Evolutionary conservation across 2,797 vertebrate genomes (phyloP), one percentile per base, ranked within the genome.

Genomic region (Melanotaenia trifasciata): DNA sequence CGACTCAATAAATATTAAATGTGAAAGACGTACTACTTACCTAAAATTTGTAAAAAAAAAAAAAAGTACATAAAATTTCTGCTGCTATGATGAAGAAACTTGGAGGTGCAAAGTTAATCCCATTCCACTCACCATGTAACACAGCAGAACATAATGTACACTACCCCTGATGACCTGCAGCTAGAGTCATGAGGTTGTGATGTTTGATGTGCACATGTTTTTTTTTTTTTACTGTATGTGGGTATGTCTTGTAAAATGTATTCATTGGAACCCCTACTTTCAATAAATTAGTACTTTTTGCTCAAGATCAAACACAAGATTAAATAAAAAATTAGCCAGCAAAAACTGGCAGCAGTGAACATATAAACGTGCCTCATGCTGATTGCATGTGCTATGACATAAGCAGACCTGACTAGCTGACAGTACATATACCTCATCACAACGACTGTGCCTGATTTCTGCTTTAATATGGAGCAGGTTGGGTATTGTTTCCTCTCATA

Each of bases 11-110:
- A 80, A 67, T 60, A 62, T 75, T 26, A 58, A 62, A 72, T 1
- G 28, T 64, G 43, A 66, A 78, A 76, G 30, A 64, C 12, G 62
- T 36, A 64, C 47, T 72, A 10, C n/a, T 57, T 51, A 67, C 13
- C n/a, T 51, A 28, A 72, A 64, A n/a, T 40, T 9, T 16, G 3
- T 16, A 54, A 63, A 26, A 71, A 26, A 26, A 26, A 28, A 28
- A 28, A 28, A 24, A 22, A 43, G 14, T 16, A 53, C 12, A 10
- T 6, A 45, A 33, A 18, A 16, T 10, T 33, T 13, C 32, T 65
- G 20, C n/a, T 12, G 11, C 33, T 24, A 32, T 22, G 24, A 26
- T 5, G 13, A 54, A 54, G 53, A 54, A 65, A 26, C n/a, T 10
- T 9, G 13, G 13, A 61, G 45, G 3, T 30, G 11, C 14, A 38